Percentiles rank a stretch among this genome's conserved stretches.
These are phyloP conservation scores for Phylloscopus trochiloides DNA, from an alignment of 2,113 vertebrate genomes.

Conservation along the genomic window DNA sequence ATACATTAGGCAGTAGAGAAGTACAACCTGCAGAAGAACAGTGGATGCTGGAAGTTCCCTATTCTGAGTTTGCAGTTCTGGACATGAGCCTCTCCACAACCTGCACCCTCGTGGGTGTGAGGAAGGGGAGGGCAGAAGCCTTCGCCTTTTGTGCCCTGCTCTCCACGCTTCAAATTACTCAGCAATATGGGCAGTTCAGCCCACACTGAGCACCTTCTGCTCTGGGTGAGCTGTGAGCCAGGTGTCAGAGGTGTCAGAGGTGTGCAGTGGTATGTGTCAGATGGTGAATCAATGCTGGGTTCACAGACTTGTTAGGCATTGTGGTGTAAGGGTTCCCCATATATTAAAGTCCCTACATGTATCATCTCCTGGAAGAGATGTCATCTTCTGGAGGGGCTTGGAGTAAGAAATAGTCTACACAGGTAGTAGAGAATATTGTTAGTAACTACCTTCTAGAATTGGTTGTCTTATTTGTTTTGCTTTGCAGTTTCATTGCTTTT, in stretches of 20 bases:
- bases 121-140: neutral
- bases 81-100: neutral
- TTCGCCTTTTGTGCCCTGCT: neutral
- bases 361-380: neutral
- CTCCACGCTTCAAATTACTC: neutral
- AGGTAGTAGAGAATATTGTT: neutral
- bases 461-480: neutral
- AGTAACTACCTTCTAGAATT: neutral
- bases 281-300: neutral
- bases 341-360: neutral
- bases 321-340: neutral
- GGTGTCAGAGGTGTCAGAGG: neutral
- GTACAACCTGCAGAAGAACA: rapidly evolving
- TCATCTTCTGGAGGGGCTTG: neutral
- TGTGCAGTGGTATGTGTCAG: neutral
- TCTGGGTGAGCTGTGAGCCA: neutral
- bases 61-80: neutral
- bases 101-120: neutral
- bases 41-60: neutral
- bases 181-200: neutral
- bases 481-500: neutral
- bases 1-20: neutral
- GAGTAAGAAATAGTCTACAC: neutral
- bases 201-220: neutral
- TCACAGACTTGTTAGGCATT: neutral